Conservation (phyloP, 2,888 invertebrate genomes). For the Pasiphila rectangulata region DNA sequence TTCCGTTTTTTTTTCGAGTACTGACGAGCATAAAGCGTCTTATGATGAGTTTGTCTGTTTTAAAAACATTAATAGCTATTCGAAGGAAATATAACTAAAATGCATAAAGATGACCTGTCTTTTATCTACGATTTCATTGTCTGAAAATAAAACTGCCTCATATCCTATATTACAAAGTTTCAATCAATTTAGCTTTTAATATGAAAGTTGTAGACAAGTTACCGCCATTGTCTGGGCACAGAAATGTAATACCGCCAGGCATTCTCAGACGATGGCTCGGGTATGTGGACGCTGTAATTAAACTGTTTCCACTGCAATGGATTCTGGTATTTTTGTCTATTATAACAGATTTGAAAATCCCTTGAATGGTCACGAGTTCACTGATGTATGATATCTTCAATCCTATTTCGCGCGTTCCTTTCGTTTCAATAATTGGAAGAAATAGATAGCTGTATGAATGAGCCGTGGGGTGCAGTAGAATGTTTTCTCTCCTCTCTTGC, state of each 20-base stretch:
- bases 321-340: slow-evolving; percentile 24
- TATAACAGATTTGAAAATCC: background rate
- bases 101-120: no score
- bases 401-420: background rate
- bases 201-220: slow-evolving; percentile 27
- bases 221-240: slow-evolving; percentile 31
- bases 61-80: no score
- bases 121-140: no score
- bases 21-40: no score
- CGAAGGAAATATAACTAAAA: no score
- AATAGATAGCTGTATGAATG: no score
- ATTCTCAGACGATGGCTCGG: slow-evolving; percentile 33
- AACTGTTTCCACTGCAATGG: slow-evolving; percentile 32
- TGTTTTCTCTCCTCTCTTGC: no score
- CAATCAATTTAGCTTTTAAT: slow-evolving; percentile 29
- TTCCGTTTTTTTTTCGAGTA: no score
- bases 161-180: slow-evolving; percentile 15
- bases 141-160: background rate
- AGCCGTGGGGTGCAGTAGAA: no score
- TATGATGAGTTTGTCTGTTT: no score
- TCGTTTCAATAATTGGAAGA: background rate
- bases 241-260: slow-evolving; percentile 33
- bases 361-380: background rate
- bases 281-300: slow-evolving; percentile 26
- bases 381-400: background rate